Conservation (phyloP, 2,113 vertebrate genomes). For the Herpailurus yagouaroundi region DNA sequence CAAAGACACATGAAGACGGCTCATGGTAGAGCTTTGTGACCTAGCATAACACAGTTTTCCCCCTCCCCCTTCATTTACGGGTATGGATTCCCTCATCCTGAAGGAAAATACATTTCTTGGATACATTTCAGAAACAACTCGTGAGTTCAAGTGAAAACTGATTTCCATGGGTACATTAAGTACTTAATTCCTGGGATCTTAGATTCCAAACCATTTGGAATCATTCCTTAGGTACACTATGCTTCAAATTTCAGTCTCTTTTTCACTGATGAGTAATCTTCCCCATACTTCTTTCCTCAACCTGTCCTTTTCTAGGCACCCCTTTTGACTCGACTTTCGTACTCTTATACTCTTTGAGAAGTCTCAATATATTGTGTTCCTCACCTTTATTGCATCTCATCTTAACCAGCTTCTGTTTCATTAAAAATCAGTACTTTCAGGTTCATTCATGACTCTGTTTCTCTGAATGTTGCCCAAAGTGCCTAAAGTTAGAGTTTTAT, state of each 20-base stretch:
- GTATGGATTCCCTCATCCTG: background rate
- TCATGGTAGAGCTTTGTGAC: background rate
- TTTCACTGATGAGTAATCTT: background rate
- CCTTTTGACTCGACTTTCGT: background rate
- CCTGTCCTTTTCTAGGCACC: background rate
- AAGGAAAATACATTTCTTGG: background rate
- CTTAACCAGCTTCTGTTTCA: background rate
- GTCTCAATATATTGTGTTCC: background rate
- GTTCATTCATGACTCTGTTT: background rate
- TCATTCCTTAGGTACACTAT: background rate
- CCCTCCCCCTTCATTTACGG: background rate
- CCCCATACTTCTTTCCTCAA: background rate
- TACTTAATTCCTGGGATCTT: background rate
- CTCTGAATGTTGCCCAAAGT: background rate
- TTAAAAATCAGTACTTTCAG: background rate
- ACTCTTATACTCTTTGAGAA: background rate
- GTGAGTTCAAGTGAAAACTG: background rate
- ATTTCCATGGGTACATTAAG: background rate
- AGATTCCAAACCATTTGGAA: background rate
- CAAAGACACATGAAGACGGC: background rate
- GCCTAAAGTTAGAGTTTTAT: background rate
- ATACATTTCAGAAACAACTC: conserved; percentile 17
- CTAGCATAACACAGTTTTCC: background rate
- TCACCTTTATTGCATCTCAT: background rate
- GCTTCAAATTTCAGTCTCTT: background rate